Evolutionary conservation across 2,113 vertebrate species (phyloP), one percentile per base, ranked within the genome.

Genomic region (Dermatemys mawii): DNA sequence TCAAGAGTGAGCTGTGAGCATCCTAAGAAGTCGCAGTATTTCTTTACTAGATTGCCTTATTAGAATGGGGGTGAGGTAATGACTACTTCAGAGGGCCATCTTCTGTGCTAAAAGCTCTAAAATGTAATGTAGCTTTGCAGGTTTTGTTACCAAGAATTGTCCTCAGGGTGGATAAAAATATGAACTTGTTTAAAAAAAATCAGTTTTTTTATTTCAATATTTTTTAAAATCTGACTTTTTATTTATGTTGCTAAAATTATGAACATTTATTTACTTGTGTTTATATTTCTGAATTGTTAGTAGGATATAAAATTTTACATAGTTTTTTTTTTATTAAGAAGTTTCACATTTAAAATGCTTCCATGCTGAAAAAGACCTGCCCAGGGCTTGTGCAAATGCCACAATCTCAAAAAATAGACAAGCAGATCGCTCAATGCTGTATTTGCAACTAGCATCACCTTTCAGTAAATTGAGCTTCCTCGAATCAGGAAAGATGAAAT

Each of bases 281-380:
- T 22, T 41, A 5, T 46, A 24, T 24, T 44, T 41, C 38, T 82
- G 9, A 78, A 13, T 14, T 26, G 49, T 29, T 78, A 93, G 86
- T 84, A 27, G 11, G 49, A 51, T 82, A 87, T 27, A 1, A 1
- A 32, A 53, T 81, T 54, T 6, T 54, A 50, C 0, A 5, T 3
- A 19, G 12, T 4, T 92, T 93, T 63, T 93, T 63, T 13, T 92
- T 95, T 87, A 75, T 82, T 93, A 70, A 78, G 85, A 54, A 89
- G 89, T 63, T 79, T 49, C 63, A 70, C n/a, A 85, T 38, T 38
- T 90, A 26, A 93, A 87, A 81, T 67, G 11, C 87, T 85, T 83
- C 29, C 80, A 87, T 55, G 22, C 21, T 50, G 19, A 81, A 84
- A 78, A 67, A 50, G 63, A 51, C 17, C 90, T 70, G 24, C 55